Evolutionary conservation across 2,113 vertebrate genomes (phyloP).

Genomic region (Psittacula cyanocephala): DNA sequence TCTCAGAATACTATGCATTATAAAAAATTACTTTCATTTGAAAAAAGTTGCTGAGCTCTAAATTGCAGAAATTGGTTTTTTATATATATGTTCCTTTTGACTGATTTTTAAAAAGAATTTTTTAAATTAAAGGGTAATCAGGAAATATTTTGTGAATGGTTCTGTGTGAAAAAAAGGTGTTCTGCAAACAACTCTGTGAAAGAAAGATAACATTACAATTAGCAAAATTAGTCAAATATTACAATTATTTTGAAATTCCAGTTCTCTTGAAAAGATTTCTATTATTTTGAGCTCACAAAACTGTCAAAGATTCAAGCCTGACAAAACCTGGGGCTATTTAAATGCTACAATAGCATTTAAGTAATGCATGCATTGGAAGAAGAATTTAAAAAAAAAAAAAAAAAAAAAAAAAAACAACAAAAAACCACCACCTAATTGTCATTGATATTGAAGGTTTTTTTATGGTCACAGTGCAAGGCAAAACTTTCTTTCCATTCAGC

Average conservation of each 20-base stretch:
- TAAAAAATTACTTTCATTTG: neutral
- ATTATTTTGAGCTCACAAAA: neutral
- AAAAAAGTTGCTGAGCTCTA: neutral
- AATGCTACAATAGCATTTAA: neutral
- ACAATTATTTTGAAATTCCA: neutral
- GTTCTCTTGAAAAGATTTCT: neutral
- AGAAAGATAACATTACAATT: neutral
- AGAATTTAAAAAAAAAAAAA: neutral
- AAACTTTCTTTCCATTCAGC: neutral
- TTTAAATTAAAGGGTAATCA: neutral
- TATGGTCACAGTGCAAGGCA: neutral
- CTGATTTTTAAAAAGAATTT: neutral
- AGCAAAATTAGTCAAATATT: neutral
- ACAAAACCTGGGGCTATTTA: neutral
- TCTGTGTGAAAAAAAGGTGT: neutral
- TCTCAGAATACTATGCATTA: neutral
- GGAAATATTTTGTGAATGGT: neutral
- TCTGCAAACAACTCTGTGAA: neutral
- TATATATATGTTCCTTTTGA: neutral
- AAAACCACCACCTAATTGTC: no score
- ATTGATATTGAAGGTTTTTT: neutral
- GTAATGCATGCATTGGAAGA: neutral
- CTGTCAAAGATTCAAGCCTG: neutral
- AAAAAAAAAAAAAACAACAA: neutral
- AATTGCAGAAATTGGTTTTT: neutral